Percentiles rank a stretch among this genome's conserved stretches.
Evolutionary conservation across 2,797 vertebrate species (phyloP).

Genomic region (Rhodeus uyekii): DNA sequence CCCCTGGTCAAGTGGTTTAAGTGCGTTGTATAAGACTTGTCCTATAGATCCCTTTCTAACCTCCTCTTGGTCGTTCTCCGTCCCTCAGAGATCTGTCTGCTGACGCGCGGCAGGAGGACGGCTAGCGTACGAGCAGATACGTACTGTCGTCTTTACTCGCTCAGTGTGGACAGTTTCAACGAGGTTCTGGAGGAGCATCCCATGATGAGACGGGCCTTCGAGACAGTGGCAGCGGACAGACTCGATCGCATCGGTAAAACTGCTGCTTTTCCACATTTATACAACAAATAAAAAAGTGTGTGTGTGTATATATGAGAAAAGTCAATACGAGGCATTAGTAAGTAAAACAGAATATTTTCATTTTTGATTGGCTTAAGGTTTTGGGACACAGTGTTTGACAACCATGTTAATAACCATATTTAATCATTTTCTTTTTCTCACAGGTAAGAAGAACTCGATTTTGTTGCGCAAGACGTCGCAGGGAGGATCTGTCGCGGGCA

Average conservation of each 20-base stretch:
- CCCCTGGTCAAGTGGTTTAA: background rate
- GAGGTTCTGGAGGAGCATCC: slow-evolving; percentile 97
- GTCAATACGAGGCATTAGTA: background rate
- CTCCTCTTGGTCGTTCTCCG: background rate
- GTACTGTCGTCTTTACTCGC: slow-evolving; percentile 94
- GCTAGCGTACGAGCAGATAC: slow-evolving; percentile 94
- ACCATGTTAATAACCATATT: background rate
- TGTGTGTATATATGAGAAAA: no score
- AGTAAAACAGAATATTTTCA: background rate
- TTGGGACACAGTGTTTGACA: background rate
- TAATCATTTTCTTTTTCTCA: background rate
- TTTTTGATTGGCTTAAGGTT: background rate
- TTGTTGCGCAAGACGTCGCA: slow-evolving; percentile 89
- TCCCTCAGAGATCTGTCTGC: slow-evolving; percentile 89
- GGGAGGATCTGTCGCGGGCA: slow-evolving; percentile 75
- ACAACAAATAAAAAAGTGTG: background rate
- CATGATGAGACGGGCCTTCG: slow-evolving; percentile 98
- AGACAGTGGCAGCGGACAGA: slow-evolving; percentile 94
- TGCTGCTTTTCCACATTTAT: background rate
- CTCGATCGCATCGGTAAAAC: slow-evolving; percentile 90
- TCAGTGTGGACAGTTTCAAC: slow-evolving; percentile 95
- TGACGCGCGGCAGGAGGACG: slow-evolving; percentile 90
- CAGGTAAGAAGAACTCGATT: slow-evolving; percentile 96
- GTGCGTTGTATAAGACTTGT: no score
- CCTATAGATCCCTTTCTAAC: background rate